Evolutionary conservation across 2,888 invertebrate genomes (phyloP).

Genomic region (Papilio demoleus): DNA sequence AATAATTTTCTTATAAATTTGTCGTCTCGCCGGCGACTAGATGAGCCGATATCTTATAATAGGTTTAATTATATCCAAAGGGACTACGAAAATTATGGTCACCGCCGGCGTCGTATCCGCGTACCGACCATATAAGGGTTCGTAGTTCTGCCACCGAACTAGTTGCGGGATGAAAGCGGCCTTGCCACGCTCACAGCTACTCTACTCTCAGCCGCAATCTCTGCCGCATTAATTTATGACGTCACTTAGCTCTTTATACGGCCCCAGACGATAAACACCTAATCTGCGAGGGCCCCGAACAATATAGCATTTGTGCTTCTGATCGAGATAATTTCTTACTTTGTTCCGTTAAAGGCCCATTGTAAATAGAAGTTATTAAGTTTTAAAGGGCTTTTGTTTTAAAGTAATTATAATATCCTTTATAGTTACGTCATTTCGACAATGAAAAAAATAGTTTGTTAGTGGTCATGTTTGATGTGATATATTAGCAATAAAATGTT

Average conservation of each 20-base stretch:
- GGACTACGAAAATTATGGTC: conserved; percentile 49
- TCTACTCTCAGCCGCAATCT: conserved; percentile 48
- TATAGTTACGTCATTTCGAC: too few species aligned
- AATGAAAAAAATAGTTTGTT: too few species aligned
- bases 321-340: conserved; percentile 30
- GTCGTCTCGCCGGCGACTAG: conserved; percentile 42
- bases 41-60: conserved; percentile 42
- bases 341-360: conserved; percentile 21
- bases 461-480: too few species aligned
- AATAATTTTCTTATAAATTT: conserved; percentile 44
- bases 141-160: conserved; percentile 69
- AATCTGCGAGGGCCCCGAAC: conserved; percentile 47
- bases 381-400: conserved; percentile 15
- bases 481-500: too few species aligned
- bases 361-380: conserved; percentile 21
- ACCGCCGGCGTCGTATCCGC: conserved; percentile 60
- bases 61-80: conserved; percentile 37
- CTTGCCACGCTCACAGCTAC: conserved; percentile 62
- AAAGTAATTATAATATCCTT: background rate
- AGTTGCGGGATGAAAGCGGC: conserved; percentile 71
- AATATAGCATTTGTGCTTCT: conserved; percentile 33
- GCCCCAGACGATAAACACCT: conserved; percentile 53
- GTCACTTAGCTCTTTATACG: conserved; percentile 51
- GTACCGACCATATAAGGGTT: conserved; percentile 63
- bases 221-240: conserved; percentile 51